Percentiles rank a stretch among this genome's conserved stretches.
Conservation (phyloP, 2,113 vertebrate species). For the Rallus limicola region DNA sequence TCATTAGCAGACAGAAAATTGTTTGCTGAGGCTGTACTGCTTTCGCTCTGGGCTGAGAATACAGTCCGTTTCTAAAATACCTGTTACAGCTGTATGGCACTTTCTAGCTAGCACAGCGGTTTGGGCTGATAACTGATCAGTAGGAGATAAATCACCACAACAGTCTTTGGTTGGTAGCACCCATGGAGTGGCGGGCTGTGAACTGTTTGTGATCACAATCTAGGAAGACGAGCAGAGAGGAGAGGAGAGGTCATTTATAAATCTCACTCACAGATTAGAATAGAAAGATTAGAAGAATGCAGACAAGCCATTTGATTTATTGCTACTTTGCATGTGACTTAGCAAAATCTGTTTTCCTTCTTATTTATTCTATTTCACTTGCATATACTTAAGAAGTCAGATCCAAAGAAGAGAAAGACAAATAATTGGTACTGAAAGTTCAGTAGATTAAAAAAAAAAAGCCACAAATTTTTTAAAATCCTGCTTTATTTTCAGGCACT, state of each 20-base stretch:
- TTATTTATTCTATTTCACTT: slow-evolving; percentile 53
- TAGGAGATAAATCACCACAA: slow-evolving; percentile 32
- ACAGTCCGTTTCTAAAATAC: background rate
- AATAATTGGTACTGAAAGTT: slow-evolving; percentile 55
- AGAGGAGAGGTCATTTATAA: slow-evolving; percentile 60
- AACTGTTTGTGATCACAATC: slow-evolving; percentile 50
- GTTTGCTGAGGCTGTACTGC: slow-evolving; percentile 12
- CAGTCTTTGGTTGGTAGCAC: slow-evolving; percentile 25
- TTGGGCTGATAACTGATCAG: slow-evolving; percentile 26
- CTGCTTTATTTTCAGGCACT: background rate
- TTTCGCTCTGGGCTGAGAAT: background rate
- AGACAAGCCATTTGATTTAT: slow-evolving; percentile 65
- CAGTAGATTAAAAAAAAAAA: background rate
- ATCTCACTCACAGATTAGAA: slow-evolving; percentile 64
- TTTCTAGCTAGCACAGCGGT: background rate
- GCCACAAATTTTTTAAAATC: background rate
- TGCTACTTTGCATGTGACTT: slow-evolving; percentile 61
- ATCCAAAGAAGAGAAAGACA: slow-evolving; percentile 42
- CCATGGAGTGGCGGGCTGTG: slow-evolving; percentile 50
- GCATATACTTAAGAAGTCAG: slow-evolving; percentile 55
- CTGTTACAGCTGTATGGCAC: slow-evolving; percentile 16
- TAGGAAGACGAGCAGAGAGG: slow-evolving; percentile 40
- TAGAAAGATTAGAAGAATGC: slow-evolving; percentile 65
- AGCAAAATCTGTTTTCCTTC: slow-evolving; percentile 54
- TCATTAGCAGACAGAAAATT: slow-evolving; percentile 27